Evolutionary conservation across 1,140 invertebrate species (phyloP), one percentile per base, ranked within the genome.

Genomic region (Drepana arcuata): DNA sequence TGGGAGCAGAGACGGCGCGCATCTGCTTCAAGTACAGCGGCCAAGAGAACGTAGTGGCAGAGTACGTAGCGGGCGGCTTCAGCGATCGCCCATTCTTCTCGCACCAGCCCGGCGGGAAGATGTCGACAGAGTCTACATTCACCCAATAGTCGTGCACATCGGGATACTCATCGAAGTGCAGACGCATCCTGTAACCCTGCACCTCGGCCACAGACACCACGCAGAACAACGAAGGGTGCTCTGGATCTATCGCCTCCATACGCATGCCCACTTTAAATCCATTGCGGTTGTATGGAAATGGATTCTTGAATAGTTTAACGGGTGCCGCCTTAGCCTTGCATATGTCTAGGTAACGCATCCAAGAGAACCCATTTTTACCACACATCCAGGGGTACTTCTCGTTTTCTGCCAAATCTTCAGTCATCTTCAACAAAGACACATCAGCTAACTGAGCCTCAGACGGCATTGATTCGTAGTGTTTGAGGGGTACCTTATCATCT

Each of bases 21-120:
- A 90, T 89, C 40, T 90, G 86, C 63, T 91, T 92, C 45, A 97
- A 79, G 72, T 97, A 98, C 2, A 85, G 79, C n/a, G 87, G 85
- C 96, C 95, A 98, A 57, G 88, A 90, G 65, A 98, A 98, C 28
- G 82, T 85, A 1, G 57, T 81, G 0, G 58, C 33, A 2, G 77
- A 85, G 46, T 89, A 89, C 49, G 89, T 89, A 51, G 90, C 89
- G 0, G 96, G 95, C 2, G 92, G 90, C 49, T 91, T 88, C 18
- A 96, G 62, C 18, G 86, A 70, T 14, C 93, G 89, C 2, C 87
- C 86, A 49, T 93, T 93, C 62, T 91, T 91, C 49, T 95, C 92
- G 63, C 95, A 95, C 93, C 94, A 98, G n/a, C 95, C 95, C 21
- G 90, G 87, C 4, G 94, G 95, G 75, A 98, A 98, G 21, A 98